Conservation (phyloP, 30 jellyfish, hydroid and myxozoan genomes). For the Cassiopea xamachana region DNA sequence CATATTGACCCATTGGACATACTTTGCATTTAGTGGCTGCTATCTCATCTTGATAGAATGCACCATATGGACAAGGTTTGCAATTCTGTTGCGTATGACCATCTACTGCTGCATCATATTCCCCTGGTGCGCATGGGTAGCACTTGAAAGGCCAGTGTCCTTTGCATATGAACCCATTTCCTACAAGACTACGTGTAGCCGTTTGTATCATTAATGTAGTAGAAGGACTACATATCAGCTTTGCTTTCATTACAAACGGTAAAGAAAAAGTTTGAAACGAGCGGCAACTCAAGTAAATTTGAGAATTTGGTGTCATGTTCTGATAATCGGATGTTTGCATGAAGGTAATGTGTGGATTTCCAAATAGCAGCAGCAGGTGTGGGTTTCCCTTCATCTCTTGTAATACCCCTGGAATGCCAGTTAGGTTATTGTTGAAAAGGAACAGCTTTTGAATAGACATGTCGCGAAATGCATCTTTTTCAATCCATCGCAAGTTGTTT, state of each 20-base stretch:
- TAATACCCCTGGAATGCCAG: not conserved
- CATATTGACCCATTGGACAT: no score
- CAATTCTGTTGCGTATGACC: no score
- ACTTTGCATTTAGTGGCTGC: no score
- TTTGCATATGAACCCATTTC: constrained; percentile 2
- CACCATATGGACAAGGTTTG: no score
- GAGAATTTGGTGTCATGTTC: not conserved
- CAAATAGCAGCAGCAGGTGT: not conserved
- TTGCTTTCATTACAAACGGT: not conserved
- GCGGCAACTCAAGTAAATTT: not conserved
- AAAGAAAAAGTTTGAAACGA: not conserved
- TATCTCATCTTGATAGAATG: no score
- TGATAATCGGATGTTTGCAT: not conserved
- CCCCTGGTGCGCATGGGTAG: constrained; percentile 2
- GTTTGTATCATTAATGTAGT: not conserved
- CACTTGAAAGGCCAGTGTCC: not conserved
- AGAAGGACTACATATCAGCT: constrained; percentile 20
- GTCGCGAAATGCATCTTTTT: not conserved
- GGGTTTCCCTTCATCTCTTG: not conserved
- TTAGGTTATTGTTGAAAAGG: not conserved
- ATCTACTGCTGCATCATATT: constrained; percentile 4
- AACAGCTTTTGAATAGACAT: not conserved
- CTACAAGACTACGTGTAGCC: not conserved
- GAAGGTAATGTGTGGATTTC: not conserved
- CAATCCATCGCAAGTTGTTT: not conserved